Evolutionary conservation across 2,113 vertebrate genomes (phyloP).

Genomic region (Prochilodus magdalenae): DNA sequence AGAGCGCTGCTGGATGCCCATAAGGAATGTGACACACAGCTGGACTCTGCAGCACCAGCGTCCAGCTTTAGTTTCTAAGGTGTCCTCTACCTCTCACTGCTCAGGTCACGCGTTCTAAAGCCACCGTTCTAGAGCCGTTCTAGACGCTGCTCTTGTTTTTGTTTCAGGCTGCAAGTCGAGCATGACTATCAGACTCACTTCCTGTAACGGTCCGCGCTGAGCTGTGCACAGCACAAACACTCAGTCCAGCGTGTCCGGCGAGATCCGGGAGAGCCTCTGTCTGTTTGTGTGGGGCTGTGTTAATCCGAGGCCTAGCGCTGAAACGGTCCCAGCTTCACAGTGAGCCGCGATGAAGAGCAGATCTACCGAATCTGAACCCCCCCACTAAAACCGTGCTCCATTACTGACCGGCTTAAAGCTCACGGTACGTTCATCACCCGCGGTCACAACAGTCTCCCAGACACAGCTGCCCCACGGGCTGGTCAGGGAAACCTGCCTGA

Average conservation of each 20-base stretch:
- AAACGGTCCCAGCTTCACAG: too few species aligned
- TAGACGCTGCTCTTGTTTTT: neutral
- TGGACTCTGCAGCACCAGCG: conserved; percentile 22
- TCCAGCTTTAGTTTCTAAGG: conserved; percentile 16
- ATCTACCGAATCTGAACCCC: too few species aligned
- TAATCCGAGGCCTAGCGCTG: neutral
- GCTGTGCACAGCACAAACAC: neutral
- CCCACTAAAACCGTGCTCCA: too few species aligned
- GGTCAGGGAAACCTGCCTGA: too few species aligned
- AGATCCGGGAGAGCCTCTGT: neutral
- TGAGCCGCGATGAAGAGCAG: too few species aligned
- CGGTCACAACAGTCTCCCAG: too few species aligned
- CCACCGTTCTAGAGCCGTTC: neutral
- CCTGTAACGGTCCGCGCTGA: neutral
- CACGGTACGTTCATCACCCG: too few species aligned
- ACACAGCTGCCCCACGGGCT: too few species aligned
- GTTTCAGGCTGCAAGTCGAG: neutral
- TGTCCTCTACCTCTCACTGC: neutral
- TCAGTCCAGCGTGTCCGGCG: neutral
- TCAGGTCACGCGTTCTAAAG: neutral
- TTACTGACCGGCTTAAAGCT: too few species aligned
- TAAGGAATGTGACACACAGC: neutral
- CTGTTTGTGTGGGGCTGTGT: neutral
- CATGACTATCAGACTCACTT: neutral
- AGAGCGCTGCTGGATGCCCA: neutral